A percentile compares a stretch with the other conserved stretches of the same genome.
Conservation (phyloP, 2,888 invertebrate species). For the Tanytarsus gracilentus region DNA sequence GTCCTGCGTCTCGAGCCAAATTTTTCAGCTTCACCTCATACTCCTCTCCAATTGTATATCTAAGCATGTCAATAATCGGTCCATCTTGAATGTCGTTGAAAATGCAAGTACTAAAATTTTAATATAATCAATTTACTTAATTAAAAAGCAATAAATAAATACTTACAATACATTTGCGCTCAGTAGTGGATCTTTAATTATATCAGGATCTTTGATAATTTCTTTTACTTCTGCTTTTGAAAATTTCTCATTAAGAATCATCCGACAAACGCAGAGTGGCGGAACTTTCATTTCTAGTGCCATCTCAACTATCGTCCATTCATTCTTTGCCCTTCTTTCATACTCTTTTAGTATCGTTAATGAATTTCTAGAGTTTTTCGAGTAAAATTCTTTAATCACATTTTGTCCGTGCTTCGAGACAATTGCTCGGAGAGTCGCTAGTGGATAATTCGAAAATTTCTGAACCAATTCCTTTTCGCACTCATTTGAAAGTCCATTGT, state of each 20-base stretch:
- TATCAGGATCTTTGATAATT: conserved; percentile 38
- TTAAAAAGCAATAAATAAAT: background rate
- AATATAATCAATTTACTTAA: background rate
- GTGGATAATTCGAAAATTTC: conserved; percentile 49
- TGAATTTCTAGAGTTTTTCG: conserved; percentile 52
- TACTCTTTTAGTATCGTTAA: background rate
- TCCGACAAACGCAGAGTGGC: conserved; percentile 37
- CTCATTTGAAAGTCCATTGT: conserved; percentile 50
- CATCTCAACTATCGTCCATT: conserved; percentile 35
- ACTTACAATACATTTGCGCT: conserved; percentile 36
- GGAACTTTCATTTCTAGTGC: conserved; percentile 35
- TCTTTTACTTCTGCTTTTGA: conserved; percentile 36
- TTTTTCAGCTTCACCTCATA: conserved; percentile 60
- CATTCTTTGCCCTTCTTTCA: conserved; percentile 15
- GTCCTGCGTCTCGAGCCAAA: conserved; percentile 45
- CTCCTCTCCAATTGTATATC: conserved; percentile 71
- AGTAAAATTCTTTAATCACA: conserved; percentile 47
- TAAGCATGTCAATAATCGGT: conserved; percentile 66
- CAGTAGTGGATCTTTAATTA: conserved; percentile 37
- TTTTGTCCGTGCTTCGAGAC: conserved; percentile 55
- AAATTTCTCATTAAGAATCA: conserved; percentile 38
- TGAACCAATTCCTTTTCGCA: conserved; percentile 51
- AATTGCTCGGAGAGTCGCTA: conserved; percentile 60
- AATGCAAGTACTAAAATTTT: conserved; percentile 50
- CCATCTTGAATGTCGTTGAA: conserved; percentile 80